Conservation (phyloP, 2,888 invertebrate genomes). For the Geophilus truncorum region DNA sequence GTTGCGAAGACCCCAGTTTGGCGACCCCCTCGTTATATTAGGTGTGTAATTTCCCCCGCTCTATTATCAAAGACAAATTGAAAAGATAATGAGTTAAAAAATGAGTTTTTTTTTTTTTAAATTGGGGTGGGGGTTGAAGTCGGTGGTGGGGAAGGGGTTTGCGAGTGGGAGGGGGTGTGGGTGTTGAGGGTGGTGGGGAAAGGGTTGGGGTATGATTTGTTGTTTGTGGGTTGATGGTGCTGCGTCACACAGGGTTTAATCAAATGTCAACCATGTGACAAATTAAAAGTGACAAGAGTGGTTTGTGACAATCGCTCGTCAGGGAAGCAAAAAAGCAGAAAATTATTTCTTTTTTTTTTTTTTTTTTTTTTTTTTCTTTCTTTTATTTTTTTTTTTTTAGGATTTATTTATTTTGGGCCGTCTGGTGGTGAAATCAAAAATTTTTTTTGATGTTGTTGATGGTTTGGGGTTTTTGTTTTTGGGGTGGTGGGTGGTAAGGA, state of each 20-base stretch:
- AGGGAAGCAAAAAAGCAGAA: neutral
- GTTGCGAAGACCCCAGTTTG: neutral
- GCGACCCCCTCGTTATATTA: neutral
- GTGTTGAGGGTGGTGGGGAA: no score
- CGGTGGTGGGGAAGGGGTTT: neutral
- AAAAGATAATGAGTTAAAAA: neutral
- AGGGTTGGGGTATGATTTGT: neutral
- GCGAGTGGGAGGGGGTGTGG: neutral
- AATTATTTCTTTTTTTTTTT: neutral
- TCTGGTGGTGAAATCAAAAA: no score
- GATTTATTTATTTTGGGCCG: no score
- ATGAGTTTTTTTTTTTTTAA: neutral
- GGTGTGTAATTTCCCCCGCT: neutral
- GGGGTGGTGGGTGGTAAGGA: no score
- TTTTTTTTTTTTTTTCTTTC: neutral
- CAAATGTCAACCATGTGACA: neutral
- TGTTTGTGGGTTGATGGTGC: neutral
- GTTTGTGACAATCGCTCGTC: slow-evolving; percentile 1
- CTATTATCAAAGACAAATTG: neutral
- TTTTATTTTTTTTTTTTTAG: no score
- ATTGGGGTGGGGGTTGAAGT: neutral
- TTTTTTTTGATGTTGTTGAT: no score
- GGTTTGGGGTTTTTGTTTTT: no score
- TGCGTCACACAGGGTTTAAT: slow-evolving; percentile 8
- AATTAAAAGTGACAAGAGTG: neutral